These are phyloP conservation scores for Dascyllus trimaculatus DNA, from an alignment of 2,113 vertebrate genomes.

Conservation along the genomic window DNA sequence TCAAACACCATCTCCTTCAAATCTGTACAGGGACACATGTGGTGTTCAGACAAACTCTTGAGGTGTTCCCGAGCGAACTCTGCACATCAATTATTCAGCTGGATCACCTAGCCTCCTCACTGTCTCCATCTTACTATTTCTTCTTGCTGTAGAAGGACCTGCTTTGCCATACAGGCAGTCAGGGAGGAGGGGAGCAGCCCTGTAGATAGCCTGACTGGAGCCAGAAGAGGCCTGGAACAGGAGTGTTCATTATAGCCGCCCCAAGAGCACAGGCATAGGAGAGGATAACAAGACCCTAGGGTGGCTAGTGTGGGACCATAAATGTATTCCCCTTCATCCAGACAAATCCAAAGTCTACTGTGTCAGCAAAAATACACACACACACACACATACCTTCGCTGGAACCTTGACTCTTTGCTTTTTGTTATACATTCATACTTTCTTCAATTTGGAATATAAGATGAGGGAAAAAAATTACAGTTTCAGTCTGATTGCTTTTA, in stretches of 20 bases:
- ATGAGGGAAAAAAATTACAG: constrained; percentile 9
- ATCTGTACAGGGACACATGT: constrained; percentile 36
- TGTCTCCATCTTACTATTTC: constrained; percentile 58
- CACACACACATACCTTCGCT: constrained; percentile 34
- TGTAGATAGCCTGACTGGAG: constrained; percentile 78
- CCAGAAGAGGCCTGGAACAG: constrained; percentile 76
- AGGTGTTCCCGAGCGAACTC: constrained; percentile 68
- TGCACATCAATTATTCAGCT: constrained; percentile 80
- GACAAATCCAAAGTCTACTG: constrained; percentile 74
- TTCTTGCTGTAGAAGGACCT: constrained; percentile 59
- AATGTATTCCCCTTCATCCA: constrained; percentile 83
- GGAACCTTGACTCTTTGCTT: constrained; percentile 47
- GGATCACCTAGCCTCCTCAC: constrained; percentile 72
- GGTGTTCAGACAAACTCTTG: constrained; percentile 68
- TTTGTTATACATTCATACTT: constrained; percentile 42
- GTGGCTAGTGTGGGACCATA: constrained; percentile 78
- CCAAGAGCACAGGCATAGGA: constrained; percentile 78
- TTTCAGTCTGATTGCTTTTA: neutral
- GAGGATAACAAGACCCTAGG: constrained; percentile 85
- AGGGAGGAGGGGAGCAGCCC: constrained; percentile 44
- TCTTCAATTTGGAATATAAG: constrained; percentile 36
- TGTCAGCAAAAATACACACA: constrained; percentile 72
- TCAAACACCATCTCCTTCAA: constrained; percentile 2
- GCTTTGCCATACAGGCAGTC: constrained; percentile 46
- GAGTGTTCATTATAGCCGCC: constrained; percentile 82